Evolutionary conservation across 2,888 invertebrate genomes (phyloP), one percentile per base, ranked within the genome.

Genomic region (Lagria hirta): DNA sequence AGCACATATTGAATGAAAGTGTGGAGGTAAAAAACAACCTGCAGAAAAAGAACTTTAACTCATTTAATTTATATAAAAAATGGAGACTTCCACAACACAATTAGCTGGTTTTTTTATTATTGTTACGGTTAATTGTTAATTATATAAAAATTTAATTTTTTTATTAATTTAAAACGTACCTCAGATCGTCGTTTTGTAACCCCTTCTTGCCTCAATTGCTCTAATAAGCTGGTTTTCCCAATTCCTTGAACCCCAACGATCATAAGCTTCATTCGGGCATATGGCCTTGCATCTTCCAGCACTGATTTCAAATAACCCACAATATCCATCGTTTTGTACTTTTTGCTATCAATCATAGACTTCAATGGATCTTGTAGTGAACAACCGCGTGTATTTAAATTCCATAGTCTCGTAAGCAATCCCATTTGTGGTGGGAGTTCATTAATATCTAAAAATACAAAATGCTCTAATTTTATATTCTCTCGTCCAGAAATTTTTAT

Each of bases 341-440:
- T 86, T 60, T 95, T 95, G 43, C 88, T 85, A 32, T 88, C 87
- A 45, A 97, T 86, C 90, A 96, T 94, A 0, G 88, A 84, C 48
- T 84, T 84, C 0, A 96, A 73, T 0, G 96, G 95, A 65, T 95
- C 96, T 59, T 85, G 84, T 6, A 95, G 75, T 14, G 83, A 78
- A 64, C 98, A 98, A 2, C 93, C 93, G 24, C 86, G 81, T 2
- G 96, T 88, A 70, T 92, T 94, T 21, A 99, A 75, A 73, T 95
- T 97, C 97, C 98, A 98, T 21, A 99, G 77, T n/a, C 94, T 83
- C 1, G 88, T 87, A 2, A 98, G 77, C 4, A 96, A 75, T 0
- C 99, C 98, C 83, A 99, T 87, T 70, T 96, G 92, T 0, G 97
- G 88, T 1, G 98, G 98, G 36, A 99, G 78, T 63, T 94, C 88